These are phyloP conservation scores for Apis cerana DNA, from an alignment of 1,140 invertebrate species.

Conservation along the genomic window DNA sequence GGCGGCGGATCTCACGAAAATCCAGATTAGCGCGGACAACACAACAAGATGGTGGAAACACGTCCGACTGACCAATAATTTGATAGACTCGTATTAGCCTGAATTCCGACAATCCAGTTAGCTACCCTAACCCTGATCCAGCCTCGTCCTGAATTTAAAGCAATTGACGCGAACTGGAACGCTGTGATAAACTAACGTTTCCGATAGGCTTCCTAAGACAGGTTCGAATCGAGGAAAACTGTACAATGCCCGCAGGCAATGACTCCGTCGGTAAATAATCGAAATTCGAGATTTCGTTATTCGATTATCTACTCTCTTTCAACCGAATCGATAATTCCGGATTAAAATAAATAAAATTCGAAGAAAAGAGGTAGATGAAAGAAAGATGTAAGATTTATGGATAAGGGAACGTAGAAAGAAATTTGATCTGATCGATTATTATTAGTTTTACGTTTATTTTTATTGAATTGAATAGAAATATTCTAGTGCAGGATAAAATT, in stretches of 20 bases:
- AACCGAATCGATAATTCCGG: background rate
- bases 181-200: constrained; percentile 26
- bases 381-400: too few species aligned
- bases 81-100: constrained; percentile 72
- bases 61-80: constrained; percentile 54
- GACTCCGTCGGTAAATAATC: too few species aligned
- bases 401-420: too few species aligned
- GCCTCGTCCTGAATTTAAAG: constrained; percentile 68
- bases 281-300: too few species aligned
- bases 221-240: constrained; percentile 3
- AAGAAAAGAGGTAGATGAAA: too few species aligned
- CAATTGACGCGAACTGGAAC: constrained; percentile 61
- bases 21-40: background rate
- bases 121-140: constrained; percentile 58
- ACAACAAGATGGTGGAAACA: constrained; percentile 15
- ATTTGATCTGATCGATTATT: too few species aligned
- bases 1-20: too few species aligned
- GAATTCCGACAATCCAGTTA: constrained; percentile 70
- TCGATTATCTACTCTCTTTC: background rate
- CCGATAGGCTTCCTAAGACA: constrained; percentile 49
- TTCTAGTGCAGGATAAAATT: too few species aligned
- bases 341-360: too few species aligned
- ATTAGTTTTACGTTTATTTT: too few species aligned
- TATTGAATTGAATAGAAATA: too few species aligned
- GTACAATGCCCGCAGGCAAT: constrained; percentile 7